These are phyloP conservation scores for Otus scops DNA, from an alignment of 2,797 vertebrate genomes.

Conservation along the genomic window DNA sequence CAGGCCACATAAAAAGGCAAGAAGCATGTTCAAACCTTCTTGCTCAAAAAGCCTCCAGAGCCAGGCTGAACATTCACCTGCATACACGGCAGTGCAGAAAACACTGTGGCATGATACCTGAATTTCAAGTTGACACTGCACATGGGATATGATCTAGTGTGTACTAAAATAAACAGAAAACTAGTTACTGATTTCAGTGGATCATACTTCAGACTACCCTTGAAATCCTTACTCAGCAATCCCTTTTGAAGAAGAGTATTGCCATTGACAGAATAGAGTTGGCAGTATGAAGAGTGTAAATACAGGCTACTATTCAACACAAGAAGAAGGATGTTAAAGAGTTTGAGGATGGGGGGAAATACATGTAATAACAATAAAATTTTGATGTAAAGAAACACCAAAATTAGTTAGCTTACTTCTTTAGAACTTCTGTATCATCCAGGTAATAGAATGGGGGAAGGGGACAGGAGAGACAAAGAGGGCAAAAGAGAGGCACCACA, in stretches of 20 bases:
- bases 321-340: not conserved
- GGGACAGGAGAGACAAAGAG: rapidly evolving
- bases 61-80: not conserved
- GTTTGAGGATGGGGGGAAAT: not conserved
- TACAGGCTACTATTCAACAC: not conserved
- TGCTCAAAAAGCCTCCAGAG: not conserved
- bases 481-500: not conserved
- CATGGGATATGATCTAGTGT: not conserved
- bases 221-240: not conserved
- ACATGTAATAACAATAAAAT: not conserved
- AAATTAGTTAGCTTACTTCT: not conserved
- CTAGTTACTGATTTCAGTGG: not conserved
- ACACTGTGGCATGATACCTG: rapidly evolving
- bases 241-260: not conserved
- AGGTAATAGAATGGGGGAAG: not conserved
- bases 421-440: not conserved
- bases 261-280: not conserved
- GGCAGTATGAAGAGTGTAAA: not conserved
- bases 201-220: not conserved
- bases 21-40: not conserved
- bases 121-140: not conserved
- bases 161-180: not conserved
- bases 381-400: not conserved
- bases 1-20: not conserved
- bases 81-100: not conserved